Percentiles rank a stretch among this genome's conserved stretches.
These are phyloP conservation scores for Champsocephalus esox DNA, from an alignment of 2,797 vertebrate species.

Conservation along the genomic window DNA sequence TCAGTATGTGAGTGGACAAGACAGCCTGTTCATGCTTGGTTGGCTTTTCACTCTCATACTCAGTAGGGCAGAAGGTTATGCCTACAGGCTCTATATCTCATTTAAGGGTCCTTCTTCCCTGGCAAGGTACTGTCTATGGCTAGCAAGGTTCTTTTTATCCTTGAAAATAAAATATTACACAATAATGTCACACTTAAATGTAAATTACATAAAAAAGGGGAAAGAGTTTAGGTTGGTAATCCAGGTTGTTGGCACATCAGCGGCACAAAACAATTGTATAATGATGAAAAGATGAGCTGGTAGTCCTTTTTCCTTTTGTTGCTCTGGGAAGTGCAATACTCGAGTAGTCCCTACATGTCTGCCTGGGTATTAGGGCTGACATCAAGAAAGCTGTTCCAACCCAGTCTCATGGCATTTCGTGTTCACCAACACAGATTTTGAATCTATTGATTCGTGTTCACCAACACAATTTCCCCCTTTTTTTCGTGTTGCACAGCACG, in stretches of 20 bases:
- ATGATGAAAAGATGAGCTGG: slow-evolving; percentile 51
- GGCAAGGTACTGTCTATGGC: slow-evolving; percentile 44
- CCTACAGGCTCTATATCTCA: slow-evolving; percentile 61
- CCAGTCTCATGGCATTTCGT: no score
- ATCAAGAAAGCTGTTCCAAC: slow-evolving; percentile 62
- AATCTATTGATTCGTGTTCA: no score
- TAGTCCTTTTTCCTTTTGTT: slow-evolving; percentile 50
- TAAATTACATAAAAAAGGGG: slow-evolving; percentile 34
- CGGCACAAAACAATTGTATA: slow-evolving; percentile 23
- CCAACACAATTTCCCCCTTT: no score
- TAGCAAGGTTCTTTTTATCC: slow-evolving; percentile 12
- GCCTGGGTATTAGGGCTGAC: slow-evolving; percentile 65
- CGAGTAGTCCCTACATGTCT: slow-evolving; percentile 65
- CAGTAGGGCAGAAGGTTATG: slow-evolving; percentile 63
- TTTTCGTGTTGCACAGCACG: no score
- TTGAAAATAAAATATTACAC: slow-evolving; percentile 19
- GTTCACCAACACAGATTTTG: no score
- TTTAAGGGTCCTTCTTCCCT: slow-evolving; percentile 46
- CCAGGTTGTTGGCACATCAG: slow-evolving; percentile 24
- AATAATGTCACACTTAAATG: slow-evolving; percentile 20
- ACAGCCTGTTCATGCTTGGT: slow-evolving; percentile 71
- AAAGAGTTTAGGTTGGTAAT: slow-evolving; percentile 30
- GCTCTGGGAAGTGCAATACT: slow-evolving; percentile 68
- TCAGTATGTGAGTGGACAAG: slow-evolving; percentile 72
- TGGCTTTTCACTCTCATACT: slow-evolving; percentile 70